Conservation (phyloP, 2,113 vertebrate species). For the Xiphorhynchus elegans region DNA sequence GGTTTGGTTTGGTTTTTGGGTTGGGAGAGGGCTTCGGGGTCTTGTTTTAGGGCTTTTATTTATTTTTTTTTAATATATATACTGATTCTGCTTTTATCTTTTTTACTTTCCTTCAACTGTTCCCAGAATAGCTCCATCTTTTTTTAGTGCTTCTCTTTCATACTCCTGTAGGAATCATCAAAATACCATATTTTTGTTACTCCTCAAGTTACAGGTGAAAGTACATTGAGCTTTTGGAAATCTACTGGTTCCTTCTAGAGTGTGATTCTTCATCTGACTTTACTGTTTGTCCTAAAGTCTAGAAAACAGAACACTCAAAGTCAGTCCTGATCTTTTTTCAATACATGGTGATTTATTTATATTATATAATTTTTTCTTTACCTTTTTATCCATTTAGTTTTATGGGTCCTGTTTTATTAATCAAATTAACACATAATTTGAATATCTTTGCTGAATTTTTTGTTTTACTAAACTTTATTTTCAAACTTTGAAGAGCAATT, state of each 20-base stretch:
- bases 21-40: fast-evolving
- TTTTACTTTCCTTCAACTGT: background rate
- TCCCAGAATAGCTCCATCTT: background rate
- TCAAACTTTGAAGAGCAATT: background rate
- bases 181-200: background rate
- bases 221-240: background rate
- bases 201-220: background rate
- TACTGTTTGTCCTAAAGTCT: background rate
- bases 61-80: background rate
- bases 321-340: background rate
- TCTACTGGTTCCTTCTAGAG: background rate
- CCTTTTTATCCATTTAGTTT: background rate
- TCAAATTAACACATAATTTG: background rate
- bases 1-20: background rate
- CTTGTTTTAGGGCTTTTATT: background rate
- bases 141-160: background rate
- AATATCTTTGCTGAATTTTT: background rate
- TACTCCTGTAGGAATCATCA: background rate
- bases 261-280: background rate
- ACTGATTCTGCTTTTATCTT: background rate
- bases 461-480: background rate
- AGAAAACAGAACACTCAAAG: background rate
- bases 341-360: background rate
- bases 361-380: background rate
- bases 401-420: background rate